phyloP scores from a whole-genome alignment of 2,113 vertebrate genomes.

The Proteles cristata region DNA sequence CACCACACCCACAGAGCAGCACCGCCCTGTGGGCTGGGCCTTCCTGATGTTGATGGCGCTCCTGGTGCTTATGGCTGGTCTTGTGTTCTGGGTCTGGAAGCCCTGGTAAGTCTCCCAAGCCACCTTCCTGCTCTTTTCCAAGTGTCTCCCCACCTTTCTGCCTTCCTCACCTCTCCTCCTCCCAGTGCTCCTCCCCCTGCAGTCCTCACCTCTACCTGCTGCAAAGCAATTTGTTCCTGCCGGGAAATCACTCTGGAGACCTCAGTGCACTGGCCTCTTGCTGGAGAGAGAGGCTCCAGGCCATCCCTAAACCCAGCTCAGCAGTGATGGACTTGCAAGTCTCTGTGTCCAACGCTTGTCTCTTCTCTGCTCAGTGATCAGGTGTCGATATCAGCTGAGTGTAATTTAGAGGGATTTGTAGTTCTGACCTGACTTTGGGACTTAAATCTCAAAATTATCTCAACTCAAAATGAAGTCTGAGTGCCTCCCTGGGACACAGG shows the following conservation, averaged over 20 bases:
- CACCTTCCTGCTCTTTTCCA: background rate
- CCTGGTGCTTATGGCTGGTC: background rate
- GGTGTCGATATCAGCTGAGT: too few species aligned
- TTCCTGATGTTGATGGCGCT: background rate
- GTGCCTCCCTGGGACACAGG: background rate
- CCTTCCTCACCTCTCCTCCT: fast-evolving
- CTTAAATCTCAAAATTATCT: background rate
- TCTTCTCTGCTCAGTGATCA: too few species aligned
- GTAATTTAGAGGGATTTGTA: background rate
- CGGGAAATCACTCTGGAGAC: background rate
- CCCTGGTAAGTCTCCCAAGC: background rate
- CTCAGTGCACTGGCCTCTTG: background rate
- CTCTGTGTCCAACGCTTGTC: background rate
- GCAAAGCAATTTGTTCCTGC: background rate
- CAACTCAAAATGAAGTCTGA: background rate
- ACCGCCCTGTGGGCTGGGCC: background rate
- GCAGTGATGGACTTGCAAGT: background rate
- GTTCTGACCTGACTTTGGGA: background rate
- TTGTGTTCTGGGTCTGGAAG: background rate
- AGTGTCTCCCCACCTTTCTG: background rate
- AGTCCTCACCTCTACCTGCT: background rate
- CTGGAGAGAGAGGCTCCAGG: background rate
- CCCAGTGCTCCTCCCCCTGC: background rate
- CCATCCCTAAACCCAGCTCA: fast-evolving
- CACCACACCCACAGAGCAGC: background rate